Conservation (phyloP, 2,113 vertebrate species). For the Dryoscopus gambensis region DNA sequence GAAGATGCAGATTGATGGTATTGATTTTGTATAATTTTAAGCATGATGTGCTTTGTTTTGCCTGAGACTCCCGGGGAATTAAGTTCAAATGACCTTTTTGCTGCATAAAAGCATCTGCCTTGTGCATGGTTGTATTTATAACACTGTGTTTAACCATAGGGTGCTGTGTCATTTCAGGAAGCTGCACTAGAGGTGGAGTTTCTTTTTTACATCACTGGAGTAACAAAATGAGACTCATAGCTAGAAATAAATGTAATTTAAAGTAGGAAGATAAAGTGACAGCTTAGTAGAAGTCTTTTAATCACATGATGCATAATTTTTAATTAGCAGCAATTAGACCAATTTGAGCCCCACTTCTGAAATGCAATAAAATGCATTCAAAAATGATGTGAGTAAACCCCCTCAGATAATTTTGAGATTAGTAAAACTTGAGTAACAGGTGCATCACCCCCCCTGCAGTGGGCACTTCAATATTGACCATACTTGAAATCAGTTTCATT, state of each 20-base stretch:
- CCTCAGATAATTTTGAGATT: not conserved
- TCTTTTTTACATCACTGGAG: not conserved
- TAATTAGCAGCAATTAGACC: not conserved
- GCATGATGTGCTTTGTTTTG: not conserved
- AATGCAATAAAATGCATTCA: not conserved
- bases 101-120: conserved; percentile 37
- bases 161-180: not conserved
- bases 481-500: not conserved
- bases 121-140: conserved; percentile 54
- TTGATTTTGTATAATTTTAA: not conserved
- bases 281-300: not conserved
- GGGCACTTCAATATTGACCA: not conserved
- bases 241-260: not conserved
- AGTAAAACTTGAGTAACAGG: not conserved
- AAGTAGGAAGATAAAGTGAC: not conserved
- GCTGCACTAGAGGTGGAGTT: not conserved
- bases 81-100: not conserved
- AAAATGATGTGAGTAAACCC: not conserved
- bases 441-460: not conserved
- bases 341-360: not conserved
- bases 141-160: conserved; percentile 21
- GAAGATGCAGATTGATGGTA: conserved; percentile 95
- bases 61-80: not conserved
- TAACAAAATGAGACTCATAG: not conserved
- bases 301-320: not conserved